Evolutionary conservation across 2,888 invertebrate genomes (phyloP), one percentile per base, ranked within the genome.

Genomic region (Oxyteleia sp.): DNA sequence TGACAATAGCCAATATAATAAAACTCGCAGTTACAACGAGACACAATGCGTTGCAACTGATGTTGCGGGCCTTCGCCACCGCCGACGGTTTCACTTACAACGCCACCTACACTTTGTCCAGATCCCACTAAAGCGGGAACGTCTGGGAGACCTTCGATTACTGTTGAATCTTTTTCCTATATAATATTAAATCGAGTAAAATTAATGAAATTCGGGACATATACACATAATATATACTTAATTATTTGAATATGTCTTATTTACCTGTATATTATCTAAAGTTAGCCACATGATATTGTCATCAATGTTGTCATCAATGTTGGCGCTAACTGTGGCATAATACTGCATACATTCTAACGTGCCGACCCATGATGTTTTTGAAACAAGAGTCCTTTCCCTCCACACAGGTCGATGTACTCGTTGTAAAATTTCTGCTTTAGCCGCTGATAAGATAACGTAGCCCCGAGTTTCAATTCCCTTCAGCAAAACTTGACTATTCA

Each of bases 301-400:
- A 95, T 94, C 87, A 87, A 94, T 92, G 69, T 92, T 92, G 20
- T 93, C 93, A 45, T 93, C 92, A 5, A 93, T 93, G 53, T 93
- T 93, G 1, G 97, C 97, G 92, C 97, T 97, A 55, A 99, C 98
- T 7, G 99, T 99, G 10, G 99, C 99, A 94, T 99, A 99, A 94
- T 99, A 99, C 95, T 99, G 99, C 98, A 99, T 98, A 93, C 99
- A 98, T 91, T 98, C 97, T 10, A 99, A 94, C 64, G 97, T 96
- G 16, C 99, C 99, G 84, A 97, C 96, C 99, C 99, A 99, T 0
- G 99, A 98, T 0, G 97, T 97, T 94, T 99, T 99, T 29, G 97
- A 96, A n/a, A 98, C 97, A 1, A 98, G 94, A 8, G 97, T 97
- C 61, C 97, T 94, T 89, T 97, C 96, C 71, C 96, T 96, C 98